These are phyloP conservation scores for Sericinus montela DNA, from an alignment of 2,888 invertebrate genomes.

Conservation along the genomic window DNA sequence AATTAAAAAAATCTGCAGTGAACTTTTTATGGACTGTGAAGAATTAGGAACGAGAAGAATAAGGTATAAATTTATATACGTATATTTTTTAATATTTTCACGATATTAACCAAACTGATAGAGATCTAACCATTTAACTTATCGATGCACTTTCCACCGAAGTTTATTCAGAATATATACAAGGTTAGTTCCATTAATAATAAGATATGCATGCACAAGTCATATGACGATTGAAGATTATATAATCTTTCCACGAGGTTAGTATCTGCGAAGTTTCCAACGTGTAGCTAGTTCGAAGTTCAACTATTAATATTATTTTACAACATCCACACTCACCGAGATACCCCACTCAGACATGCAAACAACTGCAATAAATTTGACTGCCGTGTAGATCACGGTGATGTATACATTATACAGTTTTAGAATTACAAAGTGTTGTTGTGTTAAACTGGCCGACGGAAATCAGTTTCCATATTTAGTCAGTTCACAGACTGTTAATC, in stretches of 20 bases:
- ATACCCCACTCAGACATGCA: slow-evolving; percentile 26
- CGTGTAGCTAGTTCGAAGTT: not conserved
- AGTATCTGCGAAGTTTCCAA: slow-evolving; percentile 3
- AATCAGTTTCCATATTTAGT: slow-evolving; percentile 21
- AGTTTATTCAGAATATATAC: no score
- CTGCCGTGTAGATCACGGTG: slow-evolving; percentile 18
- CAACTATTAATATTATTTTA: slow-evolving; percentile 11
- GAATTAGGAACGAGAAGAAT: no score
- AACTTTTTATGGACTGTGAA: no score
- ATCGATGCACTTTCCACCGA: no score
- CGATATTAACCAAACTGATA: no score
- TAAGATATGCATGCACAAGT: no score
- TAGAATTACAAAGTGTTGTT: slow-evolving; percentile 21
- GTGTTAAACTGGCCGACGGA: slow-evolving; percentile 3
- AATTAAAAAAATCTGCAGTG: no score
- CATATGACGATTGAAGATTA: no score
- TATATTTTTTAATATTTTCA: no score
- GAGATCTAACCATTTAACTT: no score
- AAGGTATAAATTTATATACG: no score
- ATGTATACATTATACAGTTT: slow-evolving; percentile 18
- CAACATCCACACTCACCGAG: not conserved
- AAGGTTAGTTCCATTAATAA: no score
- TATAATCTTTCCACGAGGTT: not conserved
- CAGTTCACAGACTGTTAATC: slow-evolving; percentile 9
- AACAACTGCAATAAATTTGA: slow-evolving; percentile 27